Percentiles rank a stretch among this genome's conserved stretches.
These are phyloP conservation scores for Danio choprae DNA, from an alignment of 2,797 vertebrate species.

Conservation along the genomic window DNA sequence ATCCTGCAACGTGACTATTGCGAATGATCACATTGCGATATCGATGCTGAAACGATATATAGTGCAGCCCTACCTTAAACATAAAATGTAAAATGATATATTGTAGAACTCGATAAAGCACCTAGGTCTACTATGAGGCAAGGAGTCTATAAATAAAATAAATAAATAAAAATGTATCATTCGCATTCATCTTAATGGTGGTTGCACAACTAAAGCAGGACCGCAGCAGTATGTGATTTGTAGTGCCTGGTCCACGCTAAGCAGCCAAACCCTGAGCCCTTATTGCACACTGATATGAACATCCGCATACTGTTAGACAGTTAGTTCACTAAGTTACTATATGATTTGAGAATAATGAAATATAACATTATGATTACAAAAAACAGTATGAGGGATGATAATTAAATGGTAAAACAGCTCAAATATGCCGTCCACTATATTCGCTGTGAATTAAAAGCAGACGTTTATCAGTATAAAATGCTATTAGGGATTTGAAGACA, in stretches of 20 bases:
- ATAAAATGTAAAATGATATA: no score
- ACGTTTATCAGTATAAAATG: constrained; percentile 39
- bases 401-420: constrained; percentile 45
- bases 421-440: constrained; percentile 25
- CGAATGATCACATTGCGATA: no score
- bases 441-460: constrained; percentile 30
- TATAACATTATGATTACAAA: constrained; percentile 22
- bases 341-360: constrained; percentile 41
- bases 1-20: no score
- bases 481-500: constrained; percentile 39
- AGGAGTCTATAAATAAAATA: no score
- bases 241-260: not conserved
- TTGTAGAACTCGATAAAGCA: no score
- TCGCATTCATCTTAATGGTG: not conserved
- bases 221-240: not conserved
- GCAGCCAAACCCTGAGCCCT: not conserved
- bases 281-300: constrained; percentile 1
- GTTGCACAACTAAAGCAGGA: not conserved
- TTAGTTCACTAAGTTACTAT: constrained; percentile 23
- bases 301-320: not conserved
- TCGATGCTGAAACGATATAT: no score
- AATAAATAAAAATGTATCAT: not conserved
- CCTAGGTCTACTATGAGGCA: no score
- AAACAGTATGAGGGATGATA: constrained; percentile 14
- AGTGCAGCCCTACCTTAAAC: no score